Evolutionary conservation across 2,888 invertebrate species (phyloP).

Genomic region (Imbricaverruca yamaguchii): DNA sequence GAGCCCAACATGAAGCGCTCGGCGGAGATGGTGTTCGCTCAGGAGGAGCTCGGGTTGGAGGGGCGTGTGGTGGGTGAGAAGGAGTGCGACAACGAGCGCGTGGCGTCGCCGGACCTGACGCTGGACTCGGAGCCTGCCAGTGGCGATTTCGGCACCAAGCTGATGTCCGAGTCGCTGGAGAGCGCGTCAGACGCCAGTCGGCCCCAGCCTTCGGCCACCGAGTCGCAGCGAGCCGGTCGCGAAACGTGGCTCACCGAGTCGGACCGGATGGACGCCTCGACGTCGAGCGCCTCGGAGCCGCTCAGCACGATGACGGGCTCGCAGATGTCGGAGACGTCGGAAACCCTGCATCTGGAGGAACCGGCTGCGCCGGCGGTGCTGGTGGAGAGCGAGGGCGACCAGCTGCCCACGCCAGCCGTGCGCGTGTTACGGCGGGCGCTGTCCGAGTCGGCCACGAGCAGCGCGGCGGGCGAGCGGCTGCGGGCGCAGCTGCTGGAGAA

Average conservation of each 20-base stretch:
- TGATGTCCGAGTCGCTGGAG: conserved; percentile 47
- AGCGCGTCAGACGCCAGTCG: conserved; percentile 55
- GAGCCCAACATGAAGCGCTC: conserved; percentile 73
- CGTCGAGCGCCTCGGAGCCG: conserved; percentile 61
- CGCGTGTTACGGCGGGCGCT: background rate
- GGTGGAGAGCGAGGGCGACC: background rate
- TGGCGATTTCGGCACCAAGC: background rate
- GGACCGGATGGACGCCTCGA: conserved; percentile 43
- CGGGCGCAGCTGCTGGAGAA: conserved; percentile 51
- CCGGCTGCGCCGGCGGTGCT: background rate
- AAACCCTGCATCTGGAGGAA: background rate
- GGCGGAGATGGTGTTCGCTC: conserved; percentile 75
- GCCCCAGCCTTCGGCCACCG: conserved; percentile 49
- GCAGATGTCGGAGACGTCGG: conserved; percentile 4
- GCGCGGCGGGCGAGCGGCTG: background rate
- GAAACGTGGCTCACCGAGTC: conserved; percentile 27
- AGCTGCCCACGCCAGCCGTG: background rate
- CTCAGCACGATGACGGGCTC: conserved; percentile 19
- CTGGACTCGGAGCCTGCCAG: conserved; percentile 30
- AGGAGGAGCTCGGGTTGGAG: conserved; percentile 47
- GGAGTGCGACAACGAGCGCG: conserved; percentile 31
- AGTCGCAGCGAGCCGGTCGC: conserved; percentile 50
- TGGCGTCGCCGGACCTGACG: conserved; percentile 29
- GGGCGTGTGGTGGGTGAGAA: conserved; percentile 29
- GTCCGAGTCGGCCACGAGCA: background rate